These are phyloP conservation scores for Gambusia yucatana DNA, from an alignment of 2,797 vertebrate species.

Conservation along the genomic window DNA sequence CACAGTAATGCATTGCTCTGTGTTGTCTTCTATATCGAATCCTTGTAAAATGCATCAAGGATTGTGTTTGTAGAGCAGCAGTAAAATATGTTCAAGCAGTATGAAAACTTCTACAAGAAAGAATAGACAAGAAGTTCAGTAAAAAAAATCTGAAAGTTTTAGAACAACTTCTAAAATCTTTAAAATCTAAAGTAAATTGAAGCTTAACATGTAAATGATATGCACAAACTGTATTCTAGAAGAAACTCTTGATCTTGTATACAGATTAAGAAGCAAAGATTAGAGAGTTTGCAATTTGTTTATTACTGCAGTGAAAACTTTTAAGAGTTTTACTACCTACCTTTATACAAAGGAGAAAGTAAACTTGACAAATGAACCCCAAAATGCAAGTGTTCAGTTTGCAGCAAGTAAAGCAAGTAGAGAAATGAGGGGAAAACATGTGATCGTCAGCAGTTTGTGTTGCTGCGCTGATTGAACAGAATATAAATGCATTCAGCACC, in stretches of 20 bases:
- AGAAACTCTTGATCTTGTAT: background rate
- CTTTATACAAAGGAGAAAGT: background rate
- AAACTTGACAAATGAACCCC: background rate
- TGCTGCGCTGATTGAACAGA: slow-evolving; percentile 3
- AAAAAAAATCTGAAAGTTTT: too few relatives aligned
- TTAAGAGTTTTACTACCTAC: background rate
- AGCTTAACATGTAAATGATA: background rate
- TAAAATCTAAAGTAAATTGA: background rate
- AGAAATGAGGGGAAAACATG: background rate
- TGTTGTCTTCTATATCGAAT: background rate
- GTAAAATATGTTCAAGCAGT: background rate
- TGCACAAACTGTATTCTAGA: background rate
- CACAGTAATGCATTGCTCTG: background rate
- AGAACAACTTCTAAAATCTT: background rate
- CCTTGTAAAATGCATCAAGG: background rate
- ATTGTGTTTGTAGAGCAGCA: background rate
- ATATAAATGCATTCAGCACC: background rate
- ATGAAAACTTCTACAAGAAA: background rate
- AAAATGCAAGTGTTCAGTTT: slow-evolving; percentile 1
- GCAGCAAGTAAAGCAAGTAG: background rate
- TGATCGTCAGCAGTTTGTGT: slow-evolving; percentile 6
- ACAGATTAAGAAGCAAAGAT: background rate
- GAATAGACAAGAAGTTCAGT: background rate
- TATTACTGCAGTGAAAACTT: background rate
- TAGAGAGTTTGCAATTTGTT: background rate